phyloP scores from a whole-genome alignment of 2,888 invertebrate genomes.

The Drosophila acutilabella region DNA sequence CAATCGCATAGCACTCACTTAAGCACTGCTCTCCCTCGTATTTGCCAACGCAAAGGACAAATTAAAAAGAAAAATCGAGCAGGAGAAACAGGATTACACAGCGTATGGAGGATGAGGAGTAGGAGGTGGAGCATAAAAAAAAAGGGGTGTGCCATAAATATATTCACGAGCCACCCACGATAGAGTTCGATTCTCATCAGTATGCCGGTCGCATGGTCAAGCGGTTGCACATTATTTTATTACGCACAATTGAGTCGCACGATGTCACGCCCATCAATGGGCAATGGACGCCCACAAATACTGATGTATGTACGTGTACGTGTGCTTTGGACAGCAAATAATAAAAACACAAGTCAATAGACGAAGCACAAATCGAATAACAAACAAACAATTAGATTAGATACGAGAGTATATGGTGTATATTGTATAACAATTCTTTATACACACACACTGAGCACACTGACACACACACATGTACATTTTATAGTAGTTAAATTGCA shows the following conservation, averaged over 20 bases:
- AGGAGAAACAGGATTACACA: background rate
- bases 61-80: slow-evolving; percentile 2
- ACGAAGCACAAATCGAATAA: slow-evolving; percentile 43
- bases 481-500: slow-evolving; percentile 33
- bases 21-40: background rate
- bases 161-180: slow-evolving; percentile 20
- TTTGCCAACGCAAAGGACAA: slow-evolving; percentile 9
- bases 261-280: slow-evolving; percentile 58
- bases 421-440: slow-evolving; percentile 7
- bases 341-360: slow-evolving; percentile 11
- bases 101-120: background rate
- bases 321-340: slow-evolving; percentile 32
- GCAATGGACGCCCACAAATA: slow-evolving; percentile 31
- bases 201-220: slow-evolving; percentile 68
- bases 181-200: slow-evolving; percentile 60
- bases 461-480: slow-evolving; percentile 10
- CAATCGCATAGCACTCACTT: slow-evolving; percentile 31
- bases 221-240: slow-evolving; percentile 79
- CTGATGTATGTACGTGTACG: slow-evolving; percentile 34
- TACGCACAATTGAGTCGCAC: slow-evolving; percentile 75
- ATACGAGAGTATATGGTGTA: slow-evolving; percentile 12
- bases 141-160: slow-evolving; percentile 55
- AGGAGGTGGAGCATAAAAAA: background rate
- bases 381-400: slow-evolving; percentile 53
- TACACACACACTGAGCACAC: background rate